Percentiles rank a stretch among this genome's conserved stretches.
phyloP scores from a whole-genome alignment of 2,888 invertebrate genomes.

The Leucophora obtusa region DNA sequence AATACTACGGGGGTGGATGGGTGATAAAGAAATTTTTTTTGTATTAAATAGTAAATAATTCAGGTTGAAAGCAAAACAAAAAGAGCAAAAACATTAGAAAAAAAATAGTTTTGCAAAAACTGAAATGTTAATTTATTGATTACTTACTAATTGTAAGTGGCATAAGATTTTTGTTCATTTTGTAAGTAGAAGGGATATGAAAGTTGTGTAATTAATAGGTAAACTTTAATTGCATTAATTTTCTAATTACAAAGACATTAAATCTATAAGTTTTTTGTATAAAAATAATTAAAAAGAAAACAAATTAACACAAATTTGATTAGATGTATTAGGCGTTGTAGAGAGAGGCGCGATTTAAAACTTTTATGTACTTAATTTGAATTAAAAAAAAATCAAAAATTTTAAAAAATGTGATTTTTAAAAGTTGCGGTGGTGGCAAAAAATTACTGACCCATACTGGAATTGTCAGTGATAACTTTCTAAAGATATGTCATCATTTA shows the following conservation, averaged over 20 bases:
- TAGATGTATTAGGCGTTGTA: too few relatives aligned
- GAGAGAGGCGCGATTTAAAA: too few relatives aligned
- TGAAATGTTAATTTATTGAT: slow-evolving; percentile 51
- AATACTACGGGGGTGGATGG: background rate
- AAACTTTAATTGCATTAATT: background rate
- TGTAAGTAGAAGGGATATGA: background rate
- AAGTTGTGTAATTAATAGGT: background rate
- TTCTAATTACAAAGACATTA: background rate
- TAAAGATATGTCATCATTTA: too few relatives aligned
- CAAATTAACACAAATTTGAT: too few relatives aligned
- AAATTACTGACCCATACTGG: too few relatives aligned
- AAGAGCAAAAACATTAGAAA: background rate
- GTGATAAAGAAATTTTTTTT: background rate
- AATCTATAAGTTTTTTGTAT: background rate
- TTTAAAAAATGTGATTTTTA: too few relatives aligned
- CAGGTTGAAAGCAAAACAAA: background rate
- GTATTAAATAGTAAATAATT: background rate
- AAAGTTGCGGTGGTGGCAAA: too few relatives aligned
- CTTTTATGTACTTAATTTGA: too few relatives aligned
- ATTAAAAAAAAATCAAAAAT: too few relatives aligned
- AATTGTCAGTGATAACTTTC: too few relatives aligned
- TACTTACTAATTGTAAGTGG: slow-evolving; percentile 39
- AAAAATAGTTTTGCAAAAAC: background rate
- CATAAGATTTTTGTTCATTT: background rate
- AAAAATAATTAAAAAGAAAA: too few relatives aligned